Base-by-base conservation (phyloP, 2,888 invertebrate species). In the Epinotia bilunana region DNA sequence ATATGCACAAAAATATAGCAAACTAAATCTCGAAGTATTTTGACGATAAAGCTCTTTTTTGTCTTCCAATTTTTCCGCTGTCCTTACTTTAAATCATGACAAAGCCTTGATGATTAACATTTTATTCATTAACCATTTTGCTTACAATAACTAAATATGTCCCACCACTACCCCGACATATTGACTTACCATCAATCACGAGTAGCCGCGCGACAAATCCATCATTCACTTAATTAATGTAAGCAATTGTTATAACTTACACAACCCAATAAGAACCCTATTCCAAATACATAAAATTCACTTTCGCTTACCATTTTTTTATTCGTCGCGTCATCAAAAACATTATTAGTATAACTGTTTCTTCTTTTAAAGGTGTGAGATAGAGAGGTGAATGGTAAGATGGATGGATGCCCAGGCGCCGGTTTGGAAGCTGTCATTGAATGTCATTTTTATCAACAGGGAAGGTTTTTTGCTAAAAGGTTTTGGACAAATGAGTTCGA, bases 121-220 rank as follows among this genome's bases (percentile, higher is more conserved):
- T 33, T 39, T 18, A 60, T 58, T 18, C 39, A 13, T 70, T 57
- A 58, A 64, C 53, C 49, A 9, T 57, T 43, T 28, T 2, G 20
- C 23, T 13, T 18, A 55, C 0, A 57, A 16, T 4, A 63, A 46
- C 43, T 63, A 53, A 74, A 58, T 28, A 33, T 64, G 74, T 74
- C 70, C 74, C 74, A 58, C 13, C 74, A 70, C 74, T 74, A 53
- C 7, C 83, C 81, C 81, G 83, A 83, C 83, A 83, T 86, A 88
- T 90, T 89, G 90, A 90, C 87, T 86, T 86, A 86, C 84, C 86
- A 91, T 91, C 90, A 88, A 90, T 91, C 91, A 91, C 83, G 78
- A 72, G 64, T 73, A 61, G 78, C 78, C 69, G 77, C 69, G 77
- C 76, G 80, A 83, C 72, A 80, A 82, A 86, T 88, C 86, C 83